Base-by-base conservation (phyloP, 2,888 invertebrate genomes). In the Hirtodrosophila cameraria region DNA sequence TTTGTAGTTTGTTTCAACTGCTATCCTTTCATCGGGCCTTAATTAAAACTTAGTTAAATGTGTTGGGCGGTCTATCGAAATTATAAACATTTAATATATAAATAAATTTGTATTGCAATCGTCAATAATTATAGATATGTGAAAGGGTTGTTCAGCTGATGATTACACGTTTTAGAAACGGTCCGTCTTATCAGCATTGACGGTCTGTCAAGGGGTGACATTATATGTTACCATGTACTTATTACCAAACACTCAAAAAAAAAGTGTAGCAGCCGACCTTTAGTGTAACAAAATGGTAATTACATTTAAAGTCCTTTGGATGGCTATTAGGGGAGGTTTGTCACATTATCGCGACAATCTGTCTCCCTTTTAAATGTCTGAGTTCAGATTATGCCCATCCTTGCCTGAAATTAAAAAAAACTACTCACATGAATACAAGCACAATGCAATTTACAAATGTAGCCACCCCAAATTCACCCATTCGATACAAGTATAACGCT, bases 281-380 rank as follows among this genome's bases (percentile, higher is more conserved):
- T 20, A 23, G 12, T 25, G 16, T 20, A 55, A 28, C 25, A 46
- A 35, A 49, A 28, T 13, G 46, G 46, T 48, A 57, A 65, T 61
- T 71, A 42, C 48, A 41, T 38, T 27, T 50, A 63, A 46, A 13
- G 12, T 42, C 28, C n/a, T 30, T 36, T 23, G 25, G 18, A 30
- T 15, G 50, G 42, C 28, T 39, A 42, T 38, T 58, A 64, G 49
- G 72, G 73, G 76, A 67, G 57, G 60, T 49, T 71, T 61, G 31
- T 58, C 73, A 66, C 57, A 61, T 69, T 63, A 66, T 60, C 52
- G 11, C 48, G 7, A 20, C 36, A 18, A 68, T 57, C 36, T 48
- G 41, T 33, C 35, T 33, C 35, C 13, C n/a, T 25, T 41, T 48
- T 33, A 41, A 18, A 46, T 58, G 38, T 45, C 12, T 35, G 16